phyloP scores from a whole-genome alignment of 2,797 vertebrate species.

The Sylvilagus floridanus region DNA sequence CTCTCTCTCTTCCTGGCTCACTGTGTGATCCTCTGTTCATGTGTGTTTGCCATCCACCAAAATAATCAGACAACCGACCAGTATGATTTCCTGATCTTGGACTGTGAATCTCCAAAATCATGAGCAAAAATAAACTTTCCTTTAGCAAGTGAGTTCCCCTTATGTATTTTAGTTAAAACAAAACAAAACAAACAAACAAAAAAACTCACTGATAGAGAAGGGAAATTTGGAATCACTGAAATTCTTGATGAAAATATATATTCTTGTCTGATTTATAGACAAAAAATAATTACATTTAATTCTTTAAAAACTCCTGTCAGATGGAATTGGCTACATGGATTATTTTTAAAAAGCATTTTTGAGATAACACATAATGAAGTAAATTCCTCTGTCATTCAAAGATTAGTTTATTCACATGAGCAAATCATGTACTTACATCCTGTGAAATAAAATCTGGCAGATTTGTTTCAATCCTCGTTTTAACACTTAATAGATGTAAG shows the following conservation, averaged over 20 bases:
- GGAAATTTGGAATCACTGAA: slow-evolving; percentile 31
- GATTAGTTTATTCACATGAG: background rate
- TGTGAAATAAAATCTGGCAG: slow-evolving; percentile 25
- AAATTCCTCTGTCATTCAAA: slow-evolving; percentile 30
- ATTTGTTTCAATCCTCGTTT: background rate
- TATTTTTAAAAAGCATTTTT: slow-evolving; percentile 8
- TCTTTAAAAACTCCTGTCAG: slow-evolving; percentile 20
- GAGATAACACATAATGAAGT: background rate
- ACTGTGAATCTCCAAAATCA: too few species aligned
- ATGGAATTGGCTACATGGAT: slow-evolving; percentile 7
- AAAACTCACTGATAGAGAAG: background rate
- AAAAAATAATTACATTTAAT: background rate
- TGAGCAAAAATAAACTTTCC: too few species aligned
- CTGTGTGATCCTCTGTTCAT: too few species aligned
- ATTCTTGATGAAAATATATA: slow-evolving; percentile 15
- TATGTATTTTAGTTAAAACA: too few species aligned
- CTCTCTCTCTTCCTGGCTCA: too few species aligned
- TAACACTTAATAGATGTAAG: background rate
- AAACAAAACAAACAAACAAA: too few species aligned
- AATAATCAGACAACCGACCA: too few species aligned
- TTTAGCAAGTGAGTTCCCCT: too few species aligned
- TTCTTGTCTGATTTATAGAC: slow-evolving; percentile 23
- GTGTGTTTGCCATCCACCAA: too few species aligned
- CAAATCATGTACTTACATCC: background rate
- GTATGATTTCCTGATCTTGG: too few species aligned